Base-by-base conservation (phyloP, 1,140 invertebrate species). In the Polyergus mexicanus region DNA sequence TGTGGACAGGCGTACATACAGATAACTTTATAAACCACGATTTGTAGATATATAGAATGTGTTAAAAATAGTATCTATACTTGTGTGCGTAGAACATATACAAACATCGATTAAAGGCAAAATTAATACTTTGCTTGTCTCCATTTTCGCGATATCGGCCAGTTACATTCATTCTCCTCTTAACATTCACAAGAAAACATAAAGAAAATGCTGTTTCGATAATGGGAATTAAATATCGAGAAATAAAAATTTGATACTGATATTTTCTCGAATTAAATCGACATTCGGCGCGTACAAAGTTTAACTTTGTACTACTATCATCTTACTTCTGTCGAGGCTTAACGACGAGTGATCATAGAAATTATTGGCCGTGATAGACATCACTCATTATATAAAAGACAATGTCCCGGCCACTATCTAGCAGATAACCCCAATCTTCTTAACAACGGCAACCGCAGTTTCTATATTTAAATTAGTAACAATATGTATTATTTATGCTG, bases 401-500 rank as follows among this genome's bases (percentile, higher is more conserved):
- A 80, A 80, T 54, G 65, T 69, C 35, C 47, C 35, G 22, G 16
- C n/a, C 28, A 51, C n/a, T n/a, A 25, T 10, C 2, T 13, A 16
- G 3, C n/a, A 80, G 47, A 80, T 80, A 80, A 69, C 6, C 0
- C 3, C 32, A 68, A 80, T 69, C 35, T 51, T 66, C 44, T 69
- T 69, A 80, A 80, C 35, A 32, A 54, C 32, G 44, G 19, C 35
- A 10, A 54, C 11, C n/a, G n/a, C n/a, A 51, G 13, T 28, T 22
- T 68, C 32, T 69, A 69, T 69, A 69, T 69, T 80, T 80, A 68
- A 32, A 80, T 28, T 51, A 22, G 8, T 8, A 80, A 41, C 44
- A 66, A 78, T 75, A 58, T 38, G 28, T 62, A 66, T 66, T 78
- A 22, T 51, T 51, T 44, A 11, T 32, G 62, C n/a, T 28, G 5